phyloP scores from a whole-genome alignment of 2,113 vertebrate species.

The Lutjanus erythropterus region DNA sequence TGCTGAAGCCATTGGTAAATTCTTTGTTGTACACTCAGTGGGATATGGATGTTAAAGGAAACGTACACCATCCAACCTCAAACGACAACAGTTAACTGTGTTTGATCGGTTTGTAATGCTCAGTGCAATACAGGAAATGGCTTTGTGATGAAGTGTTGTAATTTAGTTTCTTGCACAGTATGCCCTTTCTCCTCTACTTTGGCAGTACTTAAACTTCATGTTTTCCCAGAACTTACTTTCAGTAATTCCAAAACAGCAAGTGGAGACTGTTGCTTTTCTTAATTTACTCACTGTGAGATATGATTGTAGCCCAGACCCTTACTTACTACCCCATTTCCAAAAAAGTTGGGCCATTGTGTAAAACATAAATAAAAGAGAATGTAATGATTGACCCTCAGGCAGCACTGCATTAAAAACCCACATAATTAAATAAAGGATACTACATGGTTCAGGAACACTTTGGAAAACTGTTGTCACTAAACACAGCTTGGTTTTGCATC shows the following conservation, averaged over 20 bases:
- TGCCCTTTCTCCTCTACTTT: not conserved
- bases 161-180: not conserved
- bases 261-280: not conserved
- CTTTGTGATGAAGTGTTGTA: not conserved
- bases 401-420: too few species aligned
- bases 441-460: too few species aligned
- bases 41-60: not conserved
- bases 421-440: too few species aligned
- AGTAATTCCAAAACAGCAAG: not conserved
- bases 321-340: too few species aligned
- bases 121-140: not conserved
- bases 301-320: too few species aligned
- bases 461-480: too few species aligned
- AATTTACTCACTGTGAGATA: not conserved
- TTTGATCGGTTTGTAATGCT: conserved; percentile 8
- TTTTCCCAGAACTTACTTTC: not conserved
- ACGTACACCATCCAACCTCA: not conserved
- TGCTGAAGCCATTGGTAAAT: not conserved
- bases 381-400: too few species aligned
- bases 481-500: too few species aligned
- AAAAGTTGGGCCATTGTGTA: too few species aligned
- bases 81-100: conserved; percentile 4
- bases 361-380: too few species aligned
- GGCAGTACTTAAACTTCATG: not conserved
- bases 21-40: not conserved